phyloP scores from a whole-genome alignment of 2,797 vertebrate species.

The Telmatherina bonti region DNA sequence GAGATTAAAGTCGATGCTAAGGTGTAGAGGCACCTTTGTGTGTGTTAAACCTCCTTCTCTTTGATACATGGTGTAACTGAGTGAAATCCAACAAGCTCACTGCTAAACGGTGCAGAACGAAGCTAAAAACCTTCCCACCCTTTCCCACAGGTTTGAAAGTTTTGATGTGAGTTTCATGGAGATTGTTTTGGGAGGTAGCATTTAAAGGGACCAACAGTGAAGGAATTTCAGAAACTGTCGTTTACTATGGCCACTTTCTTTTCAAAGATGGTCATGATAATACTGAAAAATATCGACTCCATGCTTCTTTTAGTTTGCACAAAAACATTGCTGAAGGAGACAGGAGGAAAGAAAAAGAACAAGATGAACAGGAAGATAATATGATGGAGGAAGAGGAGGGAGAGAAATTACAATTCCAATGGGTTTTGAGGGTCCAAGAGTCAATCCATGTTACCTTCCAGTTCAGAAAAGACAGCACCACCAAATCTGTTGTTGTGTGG shows the following conservation, averaged over 20 bases:
- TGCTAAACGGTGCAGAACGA: constrained; percentile 56
- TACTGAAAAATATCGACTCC: constrained; percentile 16
- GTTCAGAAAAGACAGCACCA: constrained; percentile 42
- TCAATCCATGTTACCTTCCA: constrained; percentile 64
- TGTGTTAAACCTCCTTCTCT: constrained; percentile 63
- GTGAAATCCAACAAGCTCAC: constrained; percentile 77
- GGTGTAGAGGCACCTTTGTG: constrained; percentile 76
- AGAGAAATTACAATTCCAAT: constrained; percentile 46
- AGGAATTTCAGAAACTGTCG: constrained; percentile 28
- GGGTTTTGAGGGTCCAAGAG: constrained; percentile 49
- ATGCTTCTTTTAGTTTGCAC: neutral
- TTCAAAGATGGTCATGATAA: constrained; percentile 20
- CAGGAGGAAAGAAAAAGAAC: neutral
- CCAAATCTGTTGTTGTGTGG: constrained; percentile 50
- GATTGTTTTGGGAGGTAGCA: constrained; percentile 20
- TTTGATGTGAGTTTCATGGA: constrained; percentile 50
- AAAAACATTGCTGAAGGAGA: constrained; percentile 24
- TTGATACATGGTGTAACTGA: constrained; percentile 77
- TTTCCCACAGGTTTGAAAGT: constrained; percentile 63
- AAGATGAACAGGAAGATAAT: neutral
- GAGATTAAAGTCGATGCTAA: constrained; percentile 74
- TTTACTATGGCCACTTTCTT: constrained; percentile 1
- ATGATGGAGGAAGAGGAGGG: neutral
- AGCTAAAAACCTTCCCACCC: constrained; percentile 60
- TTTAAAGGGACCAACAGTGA: constrained; percentile 56